phyloP scores from a whole-genome alignment of 2,888 invertebrate species.

The Scotopteryx bipunctaria region DNA sequence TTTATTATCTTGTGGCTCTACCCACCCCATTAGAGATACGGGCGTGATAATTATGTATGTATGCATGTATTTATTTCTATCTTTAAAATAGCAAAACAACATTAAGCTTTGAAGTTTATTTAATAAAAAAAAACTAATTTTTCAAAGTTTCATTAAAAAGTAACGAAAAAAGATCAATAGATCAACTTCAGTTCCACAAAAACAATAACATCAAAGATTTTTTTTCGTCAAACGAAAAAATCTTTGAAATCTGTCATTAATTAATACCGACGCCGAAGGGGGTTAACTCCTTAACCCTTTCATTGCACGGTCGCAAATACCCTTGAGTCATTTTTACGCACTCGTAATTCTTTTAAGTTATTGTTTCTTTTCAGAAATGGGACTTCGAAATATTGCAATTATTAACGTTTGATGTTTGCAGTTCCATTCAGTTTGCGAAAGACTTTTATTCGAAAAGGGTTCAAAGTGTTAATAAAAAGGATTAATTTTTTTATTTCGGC shows the following conservation, averaged over 20 bases:
- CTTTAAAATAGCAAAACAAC: too few relatives aligned
- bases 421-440: constrained; percentile 33
- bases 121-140: not conserved
- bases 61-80: too few relatives aligned
- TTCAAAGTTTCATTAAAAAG: constrained; percentile 12
- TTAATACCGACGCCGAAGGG: constrained; percentile 70
- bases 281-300: constrained; percentile 73
- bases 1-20: too few relatives aligned
- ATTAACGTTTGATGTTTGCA: constrained; percentile 73
- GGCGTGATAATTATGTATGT: too few relatives aligned
- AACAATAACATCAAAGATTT: constrained; percentile 64
- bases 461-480: not conserved
- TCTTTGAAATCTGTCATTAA: constrained; percentile 71
- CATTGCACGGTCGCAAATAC: constrained; percentile 59
- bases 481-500: too few relatives aligned
- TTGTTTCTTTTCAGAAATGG: constrained; percentile 72
- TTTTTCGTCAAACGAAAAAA: constrained; percentile 50
- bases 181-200: constrained; percentile 30
- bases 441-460: constrained; percentile 11
- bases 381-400: constrained; percentile 78
- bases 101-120: too few relatives aligned
- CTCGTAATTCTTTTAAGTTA: constrained; percentile 72
- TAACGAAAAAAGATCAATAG: constrained; percentile 23
- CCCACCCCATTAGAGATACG: too few relatives aligned
- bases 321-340: constrained; percentile 69